Evolutionary conservation across 2,113 vertebrate genomes (phyloP).

Genomic region (Sapayoa aenigma): DNA sequence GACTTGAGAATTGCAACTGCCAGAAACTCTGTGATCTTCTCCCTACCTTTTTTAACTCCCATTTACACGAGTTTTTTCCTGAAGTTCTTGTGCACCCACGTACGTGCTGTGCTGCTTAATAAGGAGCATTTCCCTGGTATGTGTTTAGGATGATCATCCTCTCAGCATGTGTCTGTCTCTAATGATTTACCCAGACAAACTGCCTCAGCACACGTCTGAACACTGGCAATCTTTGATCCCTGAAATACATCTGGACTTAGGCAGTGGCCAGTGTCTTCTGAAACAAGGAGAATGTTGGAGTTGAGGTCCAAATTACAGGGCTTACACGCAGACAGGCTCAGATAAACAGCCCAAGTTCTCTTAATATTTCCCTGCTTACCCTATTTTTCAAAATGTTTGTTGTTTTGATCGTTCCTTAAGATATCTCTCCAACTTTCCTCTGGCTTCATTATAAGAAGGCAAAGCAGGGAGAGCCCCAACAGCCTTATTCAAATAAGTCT

Average conservation of each 20-base stretch:
- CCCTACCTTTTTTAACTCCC: not conserved
- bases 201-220: not conserved
- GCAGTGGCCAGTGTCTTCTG: conserved; percentile 35
- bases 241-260: conserved; percentile 14
- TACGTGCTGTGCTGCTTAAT: not conserved
- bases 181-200: not conserved
- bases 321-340: not conserved
- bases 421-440: conserved; percentile 43
- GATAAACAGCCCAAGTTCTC: conserved; percentile 24
- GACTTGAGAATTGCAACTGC: not conserved
- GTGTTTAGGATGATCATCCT: not conserved
- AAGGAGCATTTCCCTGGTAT: not conserved
- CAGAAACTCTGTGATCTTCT: not conserved
- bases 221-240: not conserved
- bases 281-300: not conserved
- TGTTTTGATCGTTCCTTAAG: conserved; percentile 40
- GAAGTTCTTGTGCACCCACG: not conserved
- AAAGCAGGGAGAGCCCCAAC: not conserved
- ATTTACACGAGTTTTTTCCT: not conserved
- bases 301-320: not conserved
- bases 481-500: not conserved
- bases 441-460: conserved; percentile 15
- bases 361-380: not conserved
- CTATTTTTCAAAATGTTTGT: conserved; percentile 44
- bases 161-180: conserved; percentile 3